Conservation (phyloP, 2,888 invertebrate species). For the Fissipunctia ypsillon region DNA sequence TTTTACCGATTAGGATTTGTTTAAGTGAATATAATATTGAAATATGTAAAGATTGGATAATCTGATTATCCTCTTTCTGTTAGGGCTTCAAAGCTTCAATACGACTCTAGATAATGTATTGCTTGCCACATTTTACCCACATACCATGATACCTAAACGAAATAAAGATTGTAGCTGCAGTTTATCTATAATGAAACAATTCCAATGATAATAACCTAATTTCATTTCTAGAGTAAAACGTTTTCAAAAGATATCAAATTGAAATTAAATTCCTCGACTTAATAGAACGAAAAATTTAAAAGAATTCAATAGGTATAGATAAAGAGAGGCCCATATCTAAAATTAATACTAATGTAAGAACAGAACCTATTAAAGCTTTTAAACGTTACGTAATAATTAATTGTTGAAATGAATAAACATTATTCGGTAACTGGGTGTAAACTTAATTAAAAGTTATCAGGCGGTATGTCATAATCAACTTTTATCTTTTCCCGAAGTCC, state of each 20-base stretch:
- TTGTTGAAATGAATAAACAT: conserved; percentile 69
- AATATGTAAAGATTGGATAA: conserved; percentile 7
- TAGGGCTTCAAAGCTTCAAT: background rate
- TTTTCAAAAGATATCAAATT: conserved; percentile 35
- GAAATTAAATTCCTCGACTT: conserved; percentile 33
- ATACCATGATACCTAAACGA: background rate
- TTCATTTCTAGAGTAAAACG: conserved; percentile 21
- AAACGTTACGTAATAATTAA: conserved; percentile 68
- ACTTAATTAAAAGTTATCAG: conserved; percentile 70
- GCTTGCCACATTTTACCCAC: background rate
- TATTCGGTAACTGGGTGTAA: conserved; percentile 64
- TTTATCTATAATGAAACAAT: conserved; percentile 27
- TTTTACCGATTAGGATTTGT: conserved; percentile 23
- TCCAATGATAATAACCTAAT: conserved; percentile 21
- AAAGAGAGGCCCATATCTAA: conserved; percentile 39
- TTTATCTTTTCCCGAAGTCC: conserved; percentile 57
- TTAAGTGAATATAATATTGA: conserved; percentile 36
- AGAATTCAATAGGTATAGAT: conserved; percentile 56
- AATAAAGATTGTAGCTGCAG: background rate
- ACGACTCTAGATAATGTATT: background rate
- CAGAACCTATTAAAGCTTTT: conserved; percentile 63
- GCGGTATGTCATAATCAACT: conserved; percentile 59
- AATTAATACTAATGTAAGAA: conserved; percentile 59
- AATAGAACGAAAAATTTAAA: conserved; percentile 45
- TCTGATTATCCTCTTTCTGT: background rate